phyloP scores from a whole-genome alignment of 1,140 invertebrate species.

The Drosophila busckii region DNA sequence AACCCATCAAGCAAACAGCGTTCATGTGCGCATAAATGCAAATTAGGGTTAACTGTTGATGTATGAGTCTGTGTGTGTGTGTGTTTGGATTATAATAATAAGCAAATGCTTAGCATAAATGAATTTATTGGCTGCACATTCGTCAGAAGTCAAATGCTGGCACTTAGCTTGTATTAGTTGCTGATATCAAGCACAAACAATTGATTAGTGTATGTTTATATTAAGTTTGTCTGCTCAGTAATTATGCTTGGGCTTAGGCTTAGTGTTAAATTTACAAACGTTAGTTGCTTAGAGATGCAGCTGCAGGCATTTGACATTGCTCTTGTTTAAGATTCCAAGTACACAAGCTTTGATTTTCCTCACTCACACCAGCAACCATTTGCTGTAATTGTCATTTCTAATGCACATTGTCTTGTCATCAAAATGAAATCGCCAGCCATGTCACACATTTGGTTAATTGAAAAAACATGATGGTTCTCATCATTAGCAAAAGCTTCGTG shows the following conservation, averaged over 20 bases:
- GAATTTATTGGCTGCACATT: conserved; percentile 71
- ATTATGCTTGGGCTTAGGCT: conserved; percentile 3
- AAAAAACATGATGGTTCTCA: conserved; percentile 71
- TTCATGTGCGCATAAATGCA: conserved; percentile 63
- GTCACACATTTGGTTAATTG: conserved; percentile 69
- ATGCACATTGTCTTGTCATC: conserved; percentile 8
- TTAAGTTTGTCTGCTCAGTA: background rate
- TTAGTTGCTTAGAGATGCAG: no score
- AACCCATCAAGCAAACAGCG: conserved; percentile 30
- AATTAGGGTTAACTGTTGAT: conserved; percentile 71
- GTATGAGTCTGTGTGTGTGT: conserved; percentile 17
- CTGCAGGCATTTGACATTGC: no score
- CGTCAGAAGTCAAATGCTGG: conserved; percentile 54
- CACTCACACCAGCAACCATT: no score
- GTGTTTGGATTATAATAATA: conserved; percentile 65
- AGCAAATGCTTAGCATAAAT: conserved; percentile 68
- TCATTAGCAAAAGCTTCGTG: conserved; percentile 72
- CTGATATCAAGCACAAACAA: no score
- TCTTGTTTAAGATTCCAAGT: no score
- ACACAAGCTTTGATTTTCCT: no score
- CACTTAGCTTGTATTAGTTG: conserved; percentile 43
- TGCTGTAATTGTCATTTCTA: conserved; percentile 22
- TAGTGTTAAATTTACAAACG: no score
- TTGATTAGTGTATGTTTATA: no score
- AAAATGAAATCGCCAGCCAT: conserved; percentile 11